Percentiles rank a stretch among this genome's conserved stretches.
Conservation (phyloP, 2,113 vertebrate genomes). For the Mustela lutreola region DNA sequence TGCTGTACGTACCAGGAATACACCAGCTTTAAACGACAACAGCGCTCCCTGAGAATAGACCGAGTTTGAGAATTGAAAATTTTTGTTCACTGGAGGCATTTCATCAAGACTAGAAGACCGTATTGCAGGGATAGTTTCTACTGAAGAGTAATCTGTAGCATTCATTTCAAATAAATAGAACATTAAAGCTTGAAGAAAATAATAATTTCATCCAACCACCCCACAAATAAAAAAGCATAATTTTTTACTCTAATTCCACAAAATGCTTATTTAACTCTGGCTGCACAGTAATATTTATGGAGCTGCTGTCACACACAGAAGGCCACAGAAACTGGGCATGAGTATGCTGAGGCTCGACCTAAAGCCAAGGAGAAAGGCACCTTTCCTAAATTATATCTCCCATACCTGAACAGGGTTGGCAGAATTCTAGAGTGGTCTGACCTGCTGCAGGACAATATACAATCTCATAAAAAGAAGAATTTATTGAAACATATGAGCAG, state of each 20-base stretch:
- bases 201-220: not conserved
- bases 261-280: conserved; percentile 15
- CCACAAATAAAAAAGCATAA: not conserved
- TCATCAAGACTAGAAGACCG: not conserved
- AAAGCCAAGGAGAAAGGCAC: not conserved
- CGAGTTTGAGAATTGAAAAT: not conserved
- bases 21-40: not conserved
- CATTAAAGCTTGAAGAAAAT: conserved; percentile 42
- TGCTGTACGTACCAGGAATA: not conserved
- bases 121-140: not conserved
- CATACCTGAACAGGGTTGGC: not conserved
- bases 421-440: conserved; percentile 17
- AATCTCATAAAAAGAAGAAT: conserved; percentile 31
- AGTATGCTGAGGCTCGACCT: not conserved
- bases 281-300: not conserved
- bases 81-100: not conserved
- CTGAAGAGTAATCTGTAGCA: not conserved
- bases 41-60: not conserved
- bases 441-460: not conserved
- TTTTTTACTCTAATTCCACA: not conserved
- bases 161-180: conserved; percentile 22
- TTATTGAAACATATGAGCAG: not conserved
- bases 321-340: not conserved
- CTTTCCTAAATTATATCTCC: not conserved
- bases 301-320: not conserved